Percentiles rank a stretch among this genome's conserved stretches.
Evolutionary conservation across 2,888 invertebrate species (phyloP).

Genomic region (Notodonta dromedarius): DNA sequence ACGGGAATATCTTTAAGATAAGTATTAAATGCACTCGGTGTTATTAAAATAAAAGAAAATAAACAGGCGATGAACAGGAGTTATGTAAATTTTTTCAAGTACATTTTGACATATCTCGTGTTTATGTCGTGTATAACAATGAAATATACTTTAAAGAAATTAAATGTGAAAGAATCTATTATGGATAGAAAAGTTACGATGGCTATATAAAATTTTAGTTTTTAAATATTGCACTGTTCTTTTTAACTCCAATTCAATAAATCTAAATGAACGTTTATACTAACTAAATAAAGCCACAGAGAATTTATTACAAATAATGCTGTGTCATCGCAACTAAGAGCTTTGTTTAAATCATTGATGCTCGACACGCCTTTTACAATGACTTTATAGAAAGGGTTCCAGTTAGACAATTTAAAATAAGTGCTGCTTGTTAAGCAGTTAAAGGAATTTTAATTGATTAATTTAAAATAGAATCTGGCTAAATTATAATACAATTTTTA

Average conservation of each 20-base stretch:
- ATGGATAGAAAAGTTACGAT: too few species aligned
- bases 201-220: too few species aligned
- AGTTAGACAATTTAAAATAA: constrained; percentile 63
- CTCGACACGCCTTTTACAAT: constrained; percentile 67
- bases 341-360: constrained; percentile 72
- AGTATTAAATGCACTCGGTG: too few species aligned
- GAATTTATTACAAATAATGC: constrained; percentile 51
- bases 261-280: constrained; percentile 30
- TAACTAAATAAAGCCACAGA: constrained; percentile 38
- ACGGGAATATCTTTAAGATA: too few species aligned
- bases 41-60: too few species aligned
- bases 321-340: constrained; percentile 72
- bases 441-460: constrained; percentile 62
- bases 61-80: too few species aligned
- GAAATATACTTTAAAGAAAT: too few species aligned
- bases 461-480: constrained; percentile 42
- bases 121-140: too few species aligned
- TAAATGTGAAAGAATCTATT: too few species aligned
- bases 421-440: constrained; percentile 51
- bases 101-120: too few species aligned
- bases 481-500: neutral
- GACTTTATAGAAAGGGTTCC: constrained; percentile 66
- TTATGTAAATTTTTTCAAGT: too few species aligned
- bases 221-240: neutral
- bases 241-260: constrained; percentile 18